Evolutionary conservation across 2,113 vertebrate species (phyloP).

Genomic region (Dinomys branickii): DNA sequence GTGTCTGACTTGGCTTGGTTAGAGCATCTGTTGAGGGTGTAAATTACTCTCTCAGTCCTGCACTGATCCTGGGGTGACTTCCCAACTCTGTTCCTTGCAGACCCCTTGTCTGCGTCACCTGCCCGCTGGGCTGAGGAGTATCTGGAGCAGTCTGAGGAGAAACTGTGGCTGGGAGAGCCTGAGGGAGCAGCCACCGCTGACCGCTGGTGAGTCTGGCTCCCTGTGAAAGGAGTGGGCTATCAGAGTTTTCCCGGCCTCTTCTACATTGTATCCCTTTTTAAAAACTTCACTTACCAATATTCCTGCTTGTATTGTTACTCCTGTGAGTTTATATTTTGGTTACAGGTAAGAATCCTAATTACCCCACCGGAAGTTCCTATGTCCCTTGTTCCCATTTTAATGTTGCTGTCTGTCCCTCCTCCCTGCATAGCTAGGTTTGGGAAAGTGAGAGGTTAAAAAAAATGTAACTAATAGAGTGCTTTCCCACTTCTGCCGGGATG

Average conservation of each 20-base stretch:
- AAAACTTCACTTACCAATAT: not conserved
- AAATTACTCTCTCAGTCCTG: not conserved
- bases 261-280: not conserved
- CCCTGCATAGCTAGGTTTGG: not conserved
- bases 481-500: not conserved
- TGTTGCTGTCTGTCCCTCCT: not conserved
- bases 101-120: slow-evolving; percentile 90
- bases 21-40: not conserved
- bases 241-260: not conserved
- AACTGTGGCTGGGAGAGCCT: slow-evolving; percentile 95
- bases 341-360: not conserved
- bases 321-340: not conserved
- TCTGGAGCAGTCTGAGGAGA: slow-evolving; percentile 98
- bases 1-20: not conserved
- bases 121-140: slow-evolving; percentile 98
- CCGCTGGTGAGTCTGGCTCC: slow-evolving; percentile 81
- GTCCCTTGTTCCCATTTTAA: not conserved
- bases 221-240: not conserved
- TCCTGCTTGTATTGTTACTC: not conserved
- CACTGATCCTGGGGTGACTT: not conserved
- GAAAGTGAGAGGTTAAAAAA: not conserved
- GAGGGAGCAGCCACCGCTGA: slow-evolving; percentile 89
- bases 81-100: slow-evolving; percentile 78
- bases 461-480: not conserved
- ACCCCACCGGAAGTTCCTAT: not conserved